A percentile compares a stretch with the other conserved stretches of the same genome.
These are phyloP conservation scores for Choreutis nemorana DNA, from an alignment of 2,888 invertebrate genomes.

Conservation along the genomic window DNA sequence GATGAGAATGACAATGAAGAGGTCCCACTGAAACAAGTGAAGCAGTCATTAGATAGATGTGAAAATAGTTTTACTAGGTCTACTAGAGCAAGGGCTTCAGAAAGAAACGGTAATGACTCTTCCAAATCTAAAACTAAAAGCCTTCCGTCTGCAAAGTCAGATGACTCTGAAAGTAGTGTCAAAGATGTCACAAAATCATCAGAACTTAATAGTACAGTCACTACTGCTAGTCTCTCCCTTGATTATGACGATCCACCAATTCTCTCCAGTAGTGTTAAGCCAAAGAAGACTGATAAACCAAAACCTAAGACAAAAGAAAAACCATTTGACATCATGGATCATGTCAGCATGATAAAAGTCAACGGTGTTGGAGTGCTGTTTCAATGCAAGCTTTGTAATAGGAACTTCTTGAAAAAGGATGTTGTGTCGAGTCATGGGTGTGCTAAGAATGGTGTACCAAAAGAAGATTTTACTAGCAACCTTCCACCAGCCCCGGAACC, in stretches of 20 bases:
- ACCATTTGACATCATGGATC: constrained; percentile 48
- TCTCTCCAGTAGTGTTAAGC: constrained; percentile 3
- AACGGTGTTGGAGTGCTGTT: constrained; percentile 52
- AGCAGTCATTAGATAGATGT: constrained; percentile 15
- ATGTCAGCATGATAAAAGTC: constrained; percentile 51
- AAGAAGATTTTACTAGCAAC: constrained; percentile 24
- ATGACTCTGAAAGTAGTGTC: neutral
- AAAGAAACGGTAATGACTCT: neutral
- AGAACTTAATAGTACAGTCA: neutral
- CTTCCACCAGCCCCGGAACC: constrained; percentile 21
- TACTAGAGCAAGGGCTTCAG: neutral
- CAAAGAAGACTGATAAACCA: constrained; percentile 10
- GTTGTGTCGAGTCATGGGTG: constrained; percentile 47
- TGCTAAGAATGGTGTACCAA: constrained; percentile 42
- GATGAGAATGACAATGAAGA: constrained; percentile 10
- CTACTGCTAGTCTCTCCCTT: neutral
- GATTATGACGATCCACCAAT: neutral
- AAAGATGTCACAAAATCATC: constrained; percentile 2
- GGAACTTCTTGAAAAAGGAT: constrained; percentile 50
- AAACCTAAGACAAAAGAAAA: constrained; percentile 4
- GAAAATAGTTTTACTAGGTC: constrained; percentile 11
- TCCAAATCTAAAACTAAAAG: too few species aligned
- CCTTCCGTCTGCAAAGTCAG: neutral
- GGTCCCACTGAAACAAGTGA: constrained; percentile 19
- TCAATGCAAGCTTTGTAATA: constrained; percentile 53